These are phyloP conservation scores for Synergus umbraculus DNA, from an alignment of 2,888 invertebrate genomes.

Conservation along the genomic window DNA sequence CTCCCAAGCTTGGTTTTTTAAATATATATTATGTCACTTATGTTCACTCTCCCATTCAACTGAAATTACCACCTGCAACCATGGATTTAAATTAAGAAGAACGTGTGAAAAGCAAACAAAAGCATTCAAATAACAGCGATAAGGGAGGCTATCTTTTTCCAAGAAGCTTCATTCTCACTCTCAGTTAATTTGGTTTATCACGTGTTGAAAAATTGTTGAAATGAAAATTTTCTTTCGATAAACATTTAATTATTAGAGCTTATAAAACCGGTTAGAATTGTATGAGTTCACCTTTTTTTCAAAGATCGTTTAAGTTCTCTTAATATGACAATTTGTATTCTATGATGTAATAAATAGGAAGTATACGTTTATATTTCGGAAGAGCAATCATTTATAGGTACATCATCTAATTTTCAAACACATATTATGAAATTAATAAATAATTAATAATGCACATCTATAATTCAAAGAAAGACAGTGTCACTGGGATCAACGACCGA, in stretches of 20 bases:
- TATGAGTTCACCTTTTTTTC: too few relatives aligned
- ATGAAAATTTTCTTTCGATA: neutral
- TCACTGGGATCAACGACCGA: constrained; percentile 35
- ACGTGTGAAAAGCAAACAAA: constrained; percentile 13
- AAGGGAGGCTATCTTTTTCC: neutral
- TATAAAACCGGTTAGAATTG: too few relatives aligned
- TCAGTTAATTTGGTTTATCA: neutral
- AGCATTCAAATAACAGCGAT: neutral
- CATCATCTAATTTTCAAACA: neutral
- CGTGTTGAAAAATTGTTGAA: neutral
- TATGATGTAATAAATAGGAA: neutral
- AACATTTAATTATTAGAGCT: too few relatives aligned
- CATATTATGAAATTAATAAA: neutral
- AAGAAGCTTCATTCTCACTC: neutral
- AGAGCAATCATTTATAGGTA: neutral
- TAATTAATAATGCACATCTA: neutral
- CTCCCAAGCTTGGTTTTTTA: neutral
- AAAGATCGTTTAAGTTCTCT: too few relatives aligned
- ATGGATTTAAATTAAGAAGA: neutral
- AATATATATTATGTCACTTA: neutral
- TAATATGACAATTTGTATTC: neutral
- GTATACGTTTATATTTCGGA: neutral
- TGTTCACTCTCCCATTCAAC: neutral
- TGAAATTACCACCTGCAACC: neutral
- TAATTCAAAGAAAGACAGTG: constrained; percentile 12